These are phyloP conservation scores for Sebastes oblongus DNA, from an alignment of 2,797 vertebrate genomes.

Conservation along the genomic window DNA sequence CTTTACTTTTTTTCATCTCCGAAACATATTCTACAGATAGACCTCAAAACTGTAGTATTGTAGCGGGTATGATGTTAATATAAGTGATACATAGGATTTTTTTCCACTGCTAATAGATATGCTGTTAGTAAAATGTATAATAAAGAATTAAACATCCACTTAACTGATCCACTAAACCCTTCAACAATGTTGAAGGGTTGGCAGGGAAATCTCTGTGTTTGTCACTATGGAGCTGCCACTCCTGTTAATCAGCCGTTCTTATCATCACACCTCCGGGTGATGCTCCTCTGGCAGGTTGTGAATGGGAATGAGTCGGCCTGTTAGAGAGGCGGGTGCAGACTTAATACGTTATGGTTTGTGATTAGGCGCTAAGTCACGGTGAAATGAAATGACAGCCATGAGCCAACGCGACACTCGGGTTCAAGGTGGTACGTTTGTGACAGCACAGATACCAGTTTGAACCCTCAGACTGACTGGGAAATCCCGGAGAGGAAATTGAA, in stretches of 20 bases:
- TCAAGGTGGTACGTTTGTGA: not conserved
- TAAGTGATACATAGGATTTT: too few relatives aligned
- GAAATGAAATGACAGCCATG: not conserved
- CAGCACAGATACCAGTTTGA: not conserved
- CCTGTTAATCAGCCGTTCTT: not conserved
- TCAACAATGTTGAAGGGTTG: not conserved
- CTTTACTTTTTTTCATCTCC: too few relatives aligned
- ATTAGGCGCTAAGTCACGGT: not conserved
- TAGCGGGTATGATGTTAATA: too few relatives aligned
- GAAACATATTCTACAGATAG: too few relatives aligned
- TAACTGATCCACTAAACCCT: not conserved
- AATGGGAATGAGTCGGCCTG: too few relatives aligned
- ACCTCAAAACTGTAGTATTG: too few relatives aligned
- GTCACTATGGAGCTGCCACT: not conserved
- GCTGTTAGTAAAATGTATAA: not conserved
- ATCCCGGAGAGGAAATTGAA: not conserved
- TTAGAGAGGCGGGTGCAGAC: not conserved
- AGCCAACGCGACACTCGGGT: not conserved
- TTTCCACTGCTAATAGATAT: not conserved
- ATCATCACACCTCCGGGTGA: slow-evolving; percentile 1
- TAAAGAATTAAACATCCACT: not conserved
- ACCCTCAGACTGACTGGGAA: not conserved
- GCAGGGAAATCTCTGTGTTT: not conserved
- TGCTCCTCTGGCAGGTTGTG: not conserved
- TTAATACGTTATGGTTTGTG: not conserved